These are phyloP conservation scores for Phorcus lineatus DNA, from an alignment of 2,888 invertebrate species.

Conservation along the genomic window DNA sequence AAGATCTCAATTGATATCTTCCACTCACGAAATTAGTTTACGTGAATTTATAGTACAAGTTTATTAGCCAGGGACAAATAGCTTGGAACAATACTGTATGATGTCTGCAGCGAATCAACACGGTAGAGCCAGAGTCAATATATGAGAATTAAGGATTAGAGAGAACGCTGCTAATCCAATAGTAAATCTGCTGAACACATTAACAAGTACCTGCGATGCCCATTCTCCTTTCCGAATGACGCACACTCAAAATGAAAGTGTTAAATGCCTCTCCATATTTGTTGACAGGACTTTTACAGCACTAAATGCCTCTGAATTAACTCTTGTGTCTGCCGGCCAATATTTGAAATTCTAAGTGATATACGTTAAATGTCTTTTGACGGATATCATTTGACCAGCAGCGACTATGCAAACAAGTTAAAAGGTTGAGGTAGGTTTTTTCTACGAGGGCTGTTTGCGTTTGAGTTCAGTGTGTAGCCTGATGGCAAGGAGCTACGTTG, in stretches of 20 bases:
- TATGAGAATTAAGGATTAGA: not conserved
- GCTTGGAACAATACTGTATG: not conserved
- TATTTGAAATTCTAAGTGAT: constrained; percentile 3
- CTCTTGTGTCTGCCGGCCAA: not conserved
- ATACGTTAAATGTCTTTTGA: constrained; percentile 3
- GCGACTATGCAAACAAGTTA: not conserved
- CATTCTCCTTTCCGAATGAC: not conserved
- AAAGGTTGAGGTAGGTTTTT: constrained; percentile 9
- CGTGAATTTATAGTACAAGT: no score
- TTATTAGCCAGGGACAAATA: no score
- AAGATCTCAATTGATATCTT: no score
- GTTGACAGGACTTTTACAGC: not conserved
- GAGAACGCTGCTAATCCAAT: not conserved
- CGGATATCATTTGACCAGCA: not conserved
- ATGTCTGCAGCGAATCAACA: not conserved
- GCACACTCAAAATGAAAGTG: not conserved
- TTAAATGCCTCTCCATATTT: not conserved
- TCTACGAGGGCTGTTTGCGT: not conserved
- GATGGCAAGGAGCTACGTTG: not conserved
- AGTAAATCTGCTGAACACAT: not conserved
- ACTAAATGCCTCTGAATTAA: not conserved
- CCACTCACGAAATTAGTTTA: no score
- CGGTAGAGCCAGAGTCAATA: not conserved
- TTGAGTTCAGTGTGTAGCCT: not conserved
- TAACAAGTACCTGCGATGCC: not conserved